Evolutionary conservation across 1,140 invertebrate genomes (phyloP), one percentile per base, ranked within the genome.

Genomic region (Drosophila sp.): DNA sequence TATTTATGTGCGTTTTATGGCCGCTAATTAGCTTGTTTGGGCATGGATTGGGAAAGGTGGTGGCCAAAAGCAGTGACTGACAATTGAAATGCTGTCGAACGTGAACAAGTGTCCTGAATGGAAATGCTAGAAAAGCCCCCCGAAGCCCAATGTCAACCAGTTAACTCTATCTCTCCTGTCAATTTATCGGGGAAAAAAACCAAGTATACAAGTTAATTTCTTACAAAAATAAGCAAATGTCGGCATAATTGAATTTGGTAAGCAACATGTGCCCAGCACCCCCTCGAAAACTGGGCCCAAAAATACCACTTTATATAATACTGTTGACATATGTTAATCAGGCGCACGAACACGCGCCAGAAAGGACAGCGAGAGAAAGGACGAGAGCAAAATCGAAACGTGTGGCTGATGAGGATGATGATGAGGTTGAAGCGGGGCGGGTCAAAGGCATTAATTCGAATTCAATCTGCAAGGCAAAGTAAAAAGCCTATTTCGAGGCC

Each of bases 311-410:
- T 89, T 89, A 89, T 89, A 84, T 89, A 86, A 91, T 90, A 90
- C 90, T 91, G 90, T 91, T 91, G 90, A 91, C 90, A 91, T 91
- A 91, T 91, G 90, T 91, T 91, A 91, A 91, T 91, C 86, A 91
- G 90, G 86, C 90, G 83, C 71, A 91, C 86, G 90, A 86, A 84
- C 84, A 87, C 84, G 79, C 84, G 84, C 60, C 78, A 50, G 62
- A 70, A 80, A 64, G 44, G 56, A 67, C 44, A 50, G 3, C 7
- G 23, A 50, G 1, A 65, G 33, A 33, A 41, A 41, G 57, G 61
- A 40, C 56, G 62, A 60, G 57, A 58, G 61, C 70, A 60, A 62
- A 79, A 79, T 56, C 38, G 70, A 73, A 67, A 69, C 69, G 70
- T 78, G 76, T 78, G 66, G 41, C 35, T 41, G 76, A 33, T 61